Base-by-base conservation (phyloP, 92 coral and sea anemone genomes). In the Umimayanthus kanabou region DNA sequence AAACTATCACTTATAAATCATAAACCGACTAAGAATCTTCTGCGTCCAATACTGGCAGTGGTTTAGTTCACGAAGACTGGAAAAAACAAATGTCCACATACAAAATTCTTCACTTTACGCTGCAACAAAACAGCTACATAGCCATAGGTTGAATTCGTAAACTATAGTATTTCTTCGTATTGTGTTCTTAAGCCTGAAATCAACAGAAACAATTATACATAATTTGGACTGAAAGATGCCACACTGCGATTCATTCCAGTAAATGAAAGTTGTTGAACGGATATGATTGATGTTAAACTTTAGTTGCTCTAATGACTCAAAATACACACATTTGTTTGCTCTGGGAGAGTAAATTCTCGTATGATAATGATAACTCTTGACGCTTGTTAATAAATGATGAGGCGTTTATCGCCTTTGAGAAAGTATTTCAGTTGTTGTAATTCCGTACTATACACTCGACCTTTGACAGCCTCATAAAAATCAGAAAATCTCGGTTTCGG, bases 351-450 rank as follows among this genome's bases (percentile, higher is more conserved):
- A 69, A 28, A 8, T 83, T 83, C 57, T 69, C 25, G 29, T 91
- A 91, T 91, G 89, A 29, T 91, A 91, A 91, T 91, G 82, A 79
- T 76, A 45, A 49, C 45, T 80, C 50, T 77, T 81, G 91, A 85
- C 91, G 85, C 89, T 91, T 88, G 93, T 91, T 88, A 91, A 91
- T 91, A 91, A 91, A 90, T 88, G 77, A 91, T 91, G 89, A 85
- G 89, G 25, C 23, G 11, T 75, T 83, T 65, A 39, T 65, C 65
- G 58, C 49, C 47, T 43, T 14, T 61, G n/a, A 61, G 18, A 66
- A 45, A 47, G 73, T 25, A 23, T n/a, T 43, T 26, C n/a, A n/a
- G n/a, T 23, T 13, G 39, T 22, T 71, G 76, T 69, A 83, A 28
- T 43, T 83, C 73, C 77, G 77, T 67, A n/a, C 73, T 43, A 25